Conservation (phyloP, 1,140 invertebrate genomes). For the Oedothorax gibbosus region DNA sequence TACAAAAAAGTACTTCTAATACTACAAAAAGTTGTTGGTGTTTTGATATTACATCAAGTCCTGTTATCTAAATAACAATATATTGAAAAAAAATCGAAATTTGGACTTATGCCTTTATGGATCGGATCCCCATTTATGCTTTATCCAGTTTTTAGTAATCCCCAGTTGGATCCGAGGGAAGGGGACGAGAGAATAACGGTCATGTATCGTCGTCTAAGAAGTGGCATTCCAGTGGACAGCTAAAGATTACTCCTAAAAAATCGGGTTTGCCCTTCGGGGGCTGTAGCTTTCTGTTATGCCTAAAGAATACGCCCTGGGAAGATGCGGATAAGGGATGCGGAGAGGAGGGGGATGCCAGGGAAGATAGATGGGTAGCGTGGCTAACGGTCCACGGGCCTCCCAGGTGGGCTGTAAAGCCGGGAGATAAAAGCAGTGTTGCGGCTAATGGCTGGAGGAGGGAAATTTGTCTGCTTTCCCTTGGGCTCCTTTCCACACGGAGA, state of each 20-base stretch:
- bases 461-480: conserved; percentile 57
- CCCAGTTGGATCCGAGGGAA: conserved; percentile 43
- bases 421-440: conserved; percentile 61
- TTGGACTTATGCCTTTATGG: too few species aligned
- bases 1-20: too few species aligned
- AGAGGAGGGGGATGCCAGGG: conserved; percentile 49
- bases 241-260: conserved; percentile 60
- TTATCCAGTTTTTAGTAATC: conserved; percentile 59
- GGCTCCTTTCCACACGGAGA: conserved; percentile 58
- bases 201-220: conserved; percentile 59
- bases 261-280: conserved; percentile 53
- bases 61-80: too few species aligned
- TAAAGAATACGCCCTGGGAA: conserved; percentile 49
- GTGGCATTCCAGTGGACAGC: conserved; percentile 58
- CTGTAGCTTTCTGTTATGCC: conserved; percentile 60
- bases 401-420: conserved; percentile 55
- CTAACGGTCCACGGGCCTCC: conserved; percentile 57
- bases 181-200: conserved; percentile 49
- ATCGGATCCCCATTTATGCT: conserved; percentile 21
- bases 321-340: conserved; percentile 50
- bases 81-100: too few species aligned
- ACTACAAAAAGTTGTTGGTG: too few species aligned
- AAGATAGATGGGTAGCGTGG: conserved; percentile 55
- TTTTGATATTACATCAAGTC: too few species aligned
- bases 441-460: conserved; percentile 58